Percentiles rank a stretch among this genome's conserved stretches.
Evolutionary conservation across 2,888 invertebrate species (phyloP).

Genomic region (Melipona beecheii): DNA sequence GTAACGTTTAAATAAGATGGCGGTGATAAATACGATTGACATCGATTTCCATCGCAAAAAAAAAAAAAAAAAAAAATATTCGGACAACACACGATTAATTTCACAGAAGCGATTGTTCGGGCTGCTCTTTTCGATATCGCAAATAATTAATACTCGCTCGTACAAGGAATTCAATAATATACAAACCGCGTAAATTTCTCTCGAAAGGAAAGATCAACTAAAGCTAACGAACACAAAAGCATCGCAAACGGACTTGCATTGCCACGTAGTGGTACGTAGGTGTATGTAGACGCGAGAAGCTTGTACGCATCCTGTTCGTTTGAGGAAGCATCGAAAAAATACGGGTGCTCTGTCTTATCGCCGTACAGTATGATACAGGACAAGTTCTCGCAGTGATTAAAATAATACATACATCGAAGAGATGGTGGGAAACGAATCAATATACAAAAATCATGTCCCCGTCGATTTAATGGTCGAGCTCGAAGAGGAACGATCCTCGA

Average conservation of each 20-base stretch:
- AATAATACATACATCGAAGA: slow-evolving; percentile 38
- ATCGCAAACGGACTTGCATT: background rate
- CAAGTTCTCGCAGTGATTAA: slow-evolving; percentile 28
- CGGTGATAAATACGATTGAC: background rate
- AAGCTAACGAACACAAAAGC: slow-evolving; percentile 8
- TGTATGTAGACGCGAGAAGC: background rate
- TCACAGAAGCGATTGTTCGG: background rate
- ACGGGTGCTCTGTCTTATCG: slow-evolving; percentile 36
- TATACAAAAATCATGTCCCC: slow-evolving; percentile 42
- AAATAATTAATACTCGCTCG: slow-evolving; percentile 11
- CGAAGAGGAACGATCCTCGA: slow-evolving; percentile 59
- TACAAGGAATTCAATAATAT: slow-evolving; percentile 1
- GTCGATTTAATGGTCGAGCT: slow-evolving; percentile 48
- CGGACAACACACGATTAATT: background rate
- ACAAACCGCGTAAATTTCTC: background rate
- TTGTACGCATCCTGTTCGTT: background rate
- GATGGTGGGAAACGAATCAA: slow-evolving; percentile 54
- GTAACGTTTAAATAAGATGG: background rate
- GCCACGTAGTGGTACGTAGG: background rate
- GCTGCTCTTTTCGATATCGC: background rate
- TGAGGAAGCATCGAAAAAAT: slow-evolving; percentile 21
- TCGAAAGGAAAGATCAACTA: background rate
- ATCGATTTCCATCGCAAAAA: background rate
- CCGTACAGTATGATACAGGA: slow-evolving; percentile 28
- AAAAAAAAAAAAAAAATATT: background rate